phyloP scores from a whole-genome alignment of 2,888 invertebrate species.

The Trissoscelio sp. region DNA sequence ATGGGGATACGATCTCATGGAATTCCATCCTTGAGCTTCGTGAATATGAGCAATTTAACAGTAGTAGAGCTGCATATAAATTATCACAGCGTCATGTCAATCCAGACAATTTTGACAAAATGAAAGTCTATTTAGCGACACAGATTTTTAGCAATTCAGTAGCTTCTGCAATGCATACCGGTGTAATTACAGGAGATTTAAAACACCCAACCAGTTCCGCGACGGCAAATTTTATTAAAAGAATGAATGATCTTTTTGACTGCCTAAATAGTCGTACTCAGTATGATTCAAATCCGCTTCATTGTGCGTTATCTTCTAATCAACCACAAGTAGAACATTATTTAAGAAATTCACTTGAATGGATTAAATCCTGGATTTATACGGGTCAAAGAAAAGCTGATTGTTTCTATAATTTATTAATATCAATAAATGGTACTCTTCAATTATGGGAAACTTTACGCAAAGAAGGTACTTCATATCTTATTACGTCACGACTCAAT shows the following conservation, averaged over 20 bases:
- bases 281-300: background rate
- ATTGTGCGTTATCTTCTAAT: background rate
- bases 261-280: slow-evolving; percentile 67
- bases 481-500: slow-evolving; percentile 62
- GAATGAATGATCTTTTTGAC: slow-evolving; percentile 71
- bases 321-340: background rate
- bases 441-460: slow-evolving; percentile 60
- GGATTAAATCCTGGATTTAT: slow-evolving; percentile 58
- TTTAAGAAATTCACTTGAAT: slow-evolving; percentile 36
- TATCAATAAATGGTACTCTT: slow-evolving; percentile 69
- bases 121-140: slow-evolving; percentile 70
- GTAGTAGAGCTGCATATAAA: slow-evolving; percentile 70
- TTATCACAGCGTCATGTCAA: slow-evolving; percentile 69
- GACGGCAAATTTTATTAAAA: slow-evolving; percentile 34
- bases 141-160: slow-evolving; percentile 73
- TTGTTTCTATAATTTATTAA: slow-evolving; percentile 71
- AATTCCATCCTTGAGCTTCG: too few relatives aligned
- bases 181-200: background rate
- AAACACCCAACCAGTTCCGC: background rate
- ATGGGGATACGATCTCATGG: too few relatives aligned
- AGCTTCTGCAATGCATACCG: slow-evolving; percentile 49
- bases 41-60: slow-evolving; percentile 43
- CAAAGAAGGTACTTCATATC: slow-evolving; percentile 46
- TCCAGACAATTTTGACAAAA: slow-evolving; percentile 71
- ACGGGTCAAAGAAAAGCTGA: slow-evolving; percentile 55